Evolutionary conservation across 2,113 vertebrate genomes (phyloP).

Genomic region (Lanius ludovicianus): DNA sequence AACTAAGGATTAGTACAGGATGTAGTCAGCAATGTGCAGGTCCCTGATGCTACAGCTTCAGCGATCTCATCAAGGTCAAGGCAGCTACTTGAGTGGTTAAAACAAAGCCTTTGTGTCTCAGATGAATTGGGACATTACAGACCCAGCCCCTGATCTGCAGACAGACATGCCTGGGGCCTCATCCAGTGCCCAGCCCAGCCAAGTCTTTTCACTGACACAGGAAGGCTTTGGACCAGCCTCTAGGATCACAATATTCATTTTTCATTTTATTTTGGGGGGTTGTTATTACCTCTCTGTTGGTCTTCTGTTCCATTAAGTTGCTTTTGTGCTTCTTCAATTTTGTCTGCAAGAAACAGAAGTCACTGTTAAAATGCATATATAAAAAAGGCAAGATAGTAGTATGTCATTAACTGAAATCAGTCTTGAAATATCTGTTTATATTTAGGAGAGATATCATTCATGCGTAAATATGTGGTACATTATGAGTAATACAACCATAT

Average conservation of each 20-base stretch:
- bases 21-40: neutral
- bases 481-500: neutral
- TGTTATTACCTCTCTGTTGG: conserved; percentile 87
- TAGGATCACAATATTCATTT: neutral
- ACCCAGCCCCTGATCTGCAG: neutral
- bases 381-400: neutral
- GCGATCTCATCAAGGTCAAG: neutral
- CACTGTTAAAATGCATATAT: neutral
- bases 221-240: neutral
- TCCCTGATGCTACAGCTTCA: neutral
- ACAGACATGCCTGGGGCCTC: neutral
- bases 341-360: conserved; percentile 81
- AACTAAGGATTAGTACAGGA: neutral
- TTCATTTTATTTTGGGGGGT: neutral
- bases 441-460: neutral
- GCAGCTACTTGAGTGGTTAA: neutral
- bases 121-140: neutral
- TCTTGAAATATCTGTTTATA: neutral
- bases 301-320: conserved; percentile 91
- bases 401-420: conserved; percentile 1
- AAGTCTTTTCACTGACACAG: neutral
- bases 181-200: neutral
- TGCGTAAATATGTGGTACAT: neutral
- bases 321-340: conserved; percentile 99
- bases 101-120: neutral